Evolutionary conservation across 2,113 vertebrate genomes (phyloP), one percentile per base, ranked within the genome.

Genomic region (Festucalex cinctus): DNA sequence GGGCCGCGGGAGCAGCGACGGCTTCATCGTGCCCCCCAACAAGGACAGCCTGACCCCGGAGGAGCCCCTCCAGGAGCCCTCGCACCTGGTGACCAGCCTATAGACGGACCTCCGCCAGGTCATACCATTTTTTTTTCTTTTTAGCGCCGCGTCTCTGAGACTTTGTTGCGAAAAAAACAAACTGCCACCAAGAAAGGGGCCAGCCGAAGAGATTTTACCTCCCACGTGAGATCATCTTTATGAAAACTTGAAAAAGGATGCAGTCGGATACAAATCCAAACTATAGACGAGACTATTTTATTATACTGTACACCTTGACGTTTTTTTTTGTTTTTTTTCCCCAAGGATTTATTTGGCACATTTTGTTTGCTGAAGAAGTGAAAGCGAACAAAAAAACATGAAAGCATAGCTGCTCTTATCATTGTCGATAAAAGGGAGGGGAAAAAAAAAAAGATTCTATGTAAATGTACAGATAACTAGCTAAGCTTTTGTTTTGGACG

Each of bases 391-490:
- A 80, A 62, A n/a, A 63, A 86, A 75, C 94, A 93, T 91, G 91
- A 86, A 78, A 77, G 93, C 92, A 92, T 94, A 92, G 74, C 77
- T 83, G 76, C 85, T 85, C 35, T 70, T 93, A 82, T 86, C 88
- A 81, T 86, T 95, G 96, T 93, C 95, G 94, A 96, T 92, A 91
- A 85, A 91, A 95, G 94, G 95, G 95, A 95, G 96, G 93, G n/a
- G n/a, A n/a, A n/a, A n/a, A n/a, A n/a, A 69, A 85, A 94, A 91
- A 93, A 92, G 92, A 96, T 97, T 95, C 94, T 96, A 95, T 98
- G 94, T 98, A 94, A 91, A 91, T 99, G 95, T 98, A 98, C 95
- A 98, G 95, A 94, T 94, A 85, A 96, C 92, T 96, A 96, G 95
- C 95, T 94, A 93, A 93, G 93, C 94, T 94, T 95, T 90, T 91